phyloP scores from a whole-genome alignment of 2,113 vertebrate genomes.

The Raja brachyura region DNA sequence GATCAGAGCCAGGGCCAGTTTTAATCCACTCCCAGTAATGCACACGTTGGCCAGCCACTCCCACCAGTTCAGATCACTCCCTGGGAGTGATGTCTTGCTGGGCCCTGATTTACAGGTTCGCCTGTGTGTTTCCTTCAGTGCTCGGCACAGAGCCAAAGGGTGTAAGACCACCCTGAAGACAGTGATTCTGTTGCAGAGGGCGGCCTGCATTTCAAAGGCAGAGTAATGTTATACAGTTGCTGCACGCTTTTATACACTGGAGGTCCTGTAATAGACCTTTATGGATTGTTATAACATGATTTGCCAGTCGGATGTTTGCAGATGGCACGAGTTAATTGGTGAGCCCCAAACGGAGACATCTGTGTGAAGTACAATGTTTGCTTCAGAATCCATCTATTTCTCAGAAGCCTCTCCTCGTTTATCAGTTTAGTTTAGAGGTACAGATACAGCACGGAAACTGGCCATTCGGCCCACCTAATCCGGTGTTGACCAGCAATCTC shows the following conservation, averaged over 20 bases:
- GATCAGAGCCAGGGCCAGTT: background rate
- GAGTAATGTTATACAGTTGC: background rate
- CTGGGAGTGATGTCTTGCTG: background rate
- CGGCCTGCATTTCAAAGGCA: background rate
- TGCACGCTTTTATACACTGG: slow-evolving; percentile 9
- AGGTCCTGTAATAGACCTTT: background rate
- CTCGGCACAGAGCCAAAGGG: slow-evolving; percentile 1
- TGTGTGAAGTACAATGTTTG: background rate
- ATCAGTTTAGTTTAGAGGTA: too few relatives aligned
- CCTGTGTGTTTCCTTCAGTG: background rate
- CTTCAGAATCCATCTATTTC: background rate
- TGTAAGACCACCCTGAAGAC: slow-evolving; percentile 20
- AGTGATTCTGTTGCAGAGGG: slow-evolving; percentile 2
- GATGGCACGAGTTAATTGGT: background rate
- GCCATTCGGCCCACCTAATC: too few relatives aligned
- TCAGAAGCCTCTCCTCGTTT: slow-evolving; percentile 1
- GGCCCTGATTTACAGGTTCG: background rate
- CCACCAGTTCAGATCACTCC: background rate
- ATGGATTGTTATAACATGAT: background rate
- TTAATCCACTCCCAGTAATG: background rate
- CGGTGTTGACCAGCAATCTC: too few relatives aligned
- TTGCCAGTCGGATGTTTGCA: slow-evolving; percentile 20
- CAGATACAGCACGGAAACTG: too few relatives aligned
- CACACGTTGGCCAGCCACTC: slow-evolving; percentile 1
- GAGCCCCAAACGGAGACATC: background rate